Conservation (phyloP, 2,797 vertebrate species). For the Crotalus adamanteus region DNA sequence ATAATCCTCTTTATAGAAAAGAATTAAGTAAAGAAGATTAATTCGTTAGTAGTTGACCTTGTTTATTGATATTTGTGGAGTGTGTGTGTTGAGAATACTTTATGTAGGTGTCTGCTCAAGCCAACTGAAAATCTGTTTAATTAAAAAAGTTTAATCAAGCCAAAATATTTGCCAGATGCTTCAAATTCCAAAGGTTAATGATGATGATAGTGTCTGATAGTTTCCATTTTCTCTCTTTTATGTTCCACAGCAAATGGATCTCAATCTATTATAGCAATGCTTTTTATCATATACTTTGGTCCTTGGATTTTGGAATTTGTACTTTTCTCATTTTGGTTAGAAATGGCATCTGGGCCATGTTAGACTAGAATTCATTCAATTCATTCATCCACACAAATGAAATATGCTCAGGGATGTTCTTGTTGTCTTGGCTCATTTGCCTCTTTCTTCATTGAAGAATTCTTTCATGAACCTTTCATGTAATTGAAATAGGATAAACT, state of each 20-base stretch:
- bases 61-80: constrained; percentile 37
- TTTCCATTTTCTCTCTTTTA: constrained; percentile 38
- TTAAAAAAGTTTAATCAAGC: constrained; percentile 43
- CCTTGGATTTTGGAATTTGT: neutral
- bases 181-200: constrained; percentile 41
- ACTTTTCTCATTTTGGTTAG: neutral
- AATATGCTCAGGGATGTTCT: neutral
- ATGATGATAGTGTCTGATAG: constrained; percentile 8
- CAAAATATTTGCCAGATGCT: constrained; percentile 32
- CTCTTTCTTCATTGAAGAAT: neutral
- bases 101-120: constrained; percentile 50
- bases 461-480: neutral
- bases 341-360: neutral
- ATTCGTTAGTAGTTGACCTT: constrained; percentile 33
- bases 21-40: constrained; percentile 33
- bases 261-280: neutral
- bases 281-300: neutral
- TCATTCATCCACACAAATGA: neutral
- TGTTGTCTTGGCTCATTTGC: neutral
- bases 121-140: constrained; percentile 48
- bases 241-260: neutral
- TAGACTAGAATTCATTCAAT: neutral
- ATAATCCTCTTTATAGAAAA: constrained; percentile 35
- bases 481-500: neutral
- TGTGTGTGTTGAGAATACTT: constrained; percentile 49